phyloP scores from a whole-genome alignment of 2,797 vertebrate genomes.

The Simalia tracyae region DNA sequence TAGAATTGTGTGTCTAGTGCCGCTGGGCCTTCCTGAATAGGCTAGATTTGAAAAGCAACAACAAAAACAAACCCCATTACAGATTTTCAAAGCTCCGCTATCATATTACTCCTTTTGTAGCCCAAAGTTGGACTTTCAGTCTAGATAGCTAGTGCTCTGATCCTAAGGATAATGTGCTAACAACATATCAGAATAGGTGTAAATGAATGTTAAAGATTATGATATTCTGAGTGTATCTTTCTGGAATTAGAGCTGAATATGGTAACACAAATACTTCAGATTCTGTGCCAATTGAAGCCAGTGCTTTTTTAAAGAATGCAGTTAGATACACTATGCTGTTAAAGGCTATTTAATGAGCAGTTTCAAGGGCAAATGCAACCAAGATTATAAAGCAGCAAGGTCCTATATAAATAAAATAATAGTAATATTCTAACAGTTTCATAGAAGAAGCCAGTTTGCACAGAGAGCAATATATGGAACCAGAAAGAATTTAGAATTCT shows the following conservation, averaged over 20 bases:
- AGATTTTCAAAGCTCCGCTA: conserved; percentile 4
- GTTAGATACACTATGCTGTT: neutral
- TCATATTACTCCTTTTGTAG: neutral
- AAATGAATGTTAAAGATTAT: neutral
- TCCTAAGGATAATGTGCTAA: neutral
- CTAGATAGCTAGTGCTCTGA: neutral
- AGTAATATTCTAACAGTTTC: neutral
- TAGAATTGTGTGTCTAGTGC: neutral
- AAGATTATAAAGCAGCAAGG: neutral
- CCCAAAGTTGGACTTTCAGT: neutral
- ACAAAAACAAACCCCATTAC: neutral
- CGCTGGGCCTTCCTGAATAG: neutral
- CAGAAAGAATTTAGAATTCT: neutral
- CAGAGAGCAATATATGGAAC: neutral
- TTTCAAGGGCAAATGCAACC: neutral
- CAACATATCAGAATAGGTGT: neutral
- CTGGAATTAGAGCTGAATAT: neutral
- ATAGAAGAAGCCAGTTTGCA: neutral
- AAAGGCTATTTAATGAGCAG: neutral
- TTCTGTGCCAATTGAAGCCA: neutral
- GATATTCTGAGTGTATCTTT: neutral
- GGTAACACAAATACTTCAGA: neutral
- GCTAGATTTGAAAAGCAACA: conserved; percentile 8
- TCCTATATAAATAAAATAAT: neutral
- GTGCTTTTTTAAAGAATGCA: neutral